These are phyloP conservation scores for Lutra lutra DNA, from an alignment of 2,797 vertebrate species.

Conservation along the genomic window DNA sequence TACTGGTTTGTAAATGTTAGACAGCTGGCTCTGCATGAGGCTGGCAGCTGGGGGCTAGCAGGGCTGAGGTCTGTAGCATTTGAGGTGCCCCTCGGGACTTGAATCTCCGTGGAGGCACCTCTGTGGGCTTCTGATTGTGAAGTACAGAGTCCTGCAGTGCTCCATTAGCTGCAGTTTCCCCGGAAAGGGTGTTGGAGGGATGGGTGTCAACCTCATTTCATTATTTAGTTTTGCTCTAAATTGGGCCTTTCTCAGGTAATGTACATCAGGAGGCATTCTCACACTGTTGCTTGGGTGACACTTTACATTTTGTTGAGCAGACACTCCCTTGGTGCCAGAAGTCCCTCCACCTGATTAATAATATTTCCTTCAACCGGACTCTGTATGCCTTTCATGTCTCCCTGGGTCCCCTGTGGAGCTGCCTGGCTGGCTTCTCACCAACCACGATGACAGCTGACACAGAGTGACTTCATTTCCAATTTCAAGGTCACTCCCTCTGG, in stretches of 20 bases:
- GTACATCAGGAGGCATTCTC: not conserved
- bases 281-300: not conserved
- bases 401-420: not conserved
- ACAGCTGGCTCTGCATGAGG: not conserved
- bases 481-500: constrained; percentile 46
- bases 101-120: not conserved
- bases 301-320: not conserved
- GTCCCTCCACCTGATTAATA: constrained; percentile 49
- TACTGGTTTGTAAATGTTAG: not conserved
- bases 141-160: not conserved
- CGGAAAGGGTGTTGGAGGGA: not conserved
- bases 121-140: not conserved
- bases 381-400: not conserved
- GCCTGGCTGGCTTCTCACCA: constrained; percentile 29
- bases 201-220: rapidly evolving
- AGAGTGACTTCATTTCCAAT: not conserved
- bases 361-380: constrained; percentile 51
- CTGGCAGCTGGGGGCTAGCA: not conserved
- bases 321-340: rapidly evolving
- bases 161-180: not conserved
- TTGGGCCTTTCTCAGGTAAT: constrained; percentile 11
- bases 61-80: not conserved
- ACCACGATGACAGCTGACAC: constrained; percentile 25
- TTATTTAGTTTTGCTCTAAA: constrained; percentile 55
- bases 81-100: not conserved